Conservation (phyloP, 2,888 invertebrate genomes). For the Exocentrus adspersus region DNA sequence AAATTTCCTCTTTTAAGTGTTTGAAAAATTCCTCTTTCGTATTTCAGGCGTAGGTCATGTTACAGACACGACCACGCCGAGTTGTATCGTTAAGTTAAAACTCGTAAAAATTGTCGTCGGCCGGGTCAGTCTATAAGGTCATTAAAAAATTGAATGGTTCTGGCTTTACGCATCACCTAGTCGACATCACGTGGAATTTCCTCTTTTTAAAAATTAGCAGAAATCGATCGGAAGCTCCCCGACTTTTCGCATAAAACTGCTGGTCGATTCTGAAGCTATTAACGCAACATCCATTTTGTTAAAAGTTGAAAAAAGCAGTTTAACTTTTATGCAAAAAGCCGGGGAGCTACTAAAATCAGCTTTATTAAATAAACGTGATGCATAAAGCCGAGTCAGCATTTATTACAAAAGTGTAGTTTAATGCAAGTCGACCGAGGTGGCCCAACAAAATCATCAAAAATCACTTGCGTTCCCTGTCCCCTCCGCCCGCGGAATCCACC, state of each 20-base stretch:
- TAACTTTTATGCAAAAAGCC: neutral
- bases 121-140: slow-evolving; percentile 62
- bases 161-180: slow-evolving; percentile 54
- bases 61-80: slow-evolving; percentile 24
- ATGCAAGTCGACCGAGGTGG: slow-evolving; percentile 50
- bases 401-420: slow-evolving; percentile 51
- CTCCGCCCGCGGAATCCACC: slow-evolving; percentile 59
- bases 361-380: slow-evolving; percentile 45
- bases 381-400: slow-evolving; percentile 54
- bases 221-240: slow-evolving; percentile 15
- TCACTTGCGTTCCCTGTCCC: slow-evolving; percentile 60
- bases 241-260: neutral
- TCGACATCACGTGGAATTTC: slow-evolving; percentile 49
- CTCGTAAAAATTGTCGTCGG: slow-evolving; percentile 56
- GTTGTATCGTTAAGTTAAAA: slow-evolving; percentile 28
- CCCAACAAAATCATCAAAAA: slow-evolving; percentile 42
- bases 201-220: slow-evolving; percentile 22
- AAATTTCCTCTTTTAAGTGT: slow-evolving; percentile 23
- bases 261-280: too few relatives aligned
- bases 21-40: slow-evolving; percentile 23
- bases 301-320: too few relatives aligned
- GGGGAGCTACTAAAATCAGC: neutral
- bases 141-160: slow-evolving; percentile 48
- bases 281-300: too few relatives aligned
- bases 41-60: slow-evolving; percentile 21